These are phyloP conservation scores for Amiota minor DNA, from an alignment of 2,888 invertebrate genomes.

Conservation along the genomic window DNA sequence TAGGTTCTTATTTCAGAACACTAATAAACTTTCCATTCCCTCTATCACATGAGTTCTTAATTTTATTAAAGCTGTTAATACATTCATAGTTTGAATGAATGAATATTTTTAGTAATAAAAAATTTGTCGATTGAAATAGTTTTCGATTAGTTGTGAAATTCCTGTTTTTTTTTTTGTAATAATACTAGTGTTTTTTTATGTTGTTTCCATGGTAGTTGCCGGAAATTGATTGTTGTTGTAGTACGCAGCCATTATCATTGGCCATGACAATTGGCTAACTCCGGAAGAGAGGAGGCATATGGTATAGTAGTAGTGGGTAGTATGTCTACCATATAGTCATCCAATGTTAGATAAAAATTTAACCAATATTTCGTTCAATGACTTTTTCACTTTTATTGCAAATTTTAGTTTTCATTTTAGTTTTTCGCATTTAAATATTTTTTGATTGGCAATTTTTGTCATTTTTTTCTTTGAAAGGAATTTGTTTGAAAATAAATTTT, in stretches of 20 bases:
- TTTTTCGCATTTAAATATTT: background rate
- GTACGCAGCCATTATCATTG: too few relatives aligned
- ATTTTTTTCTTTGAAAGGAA: too few relatives aligned
- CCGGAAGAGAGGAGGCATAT: too few relatives aligned
- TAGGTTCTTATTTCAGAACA: too few relatives aligned
- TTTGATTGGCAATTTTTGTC: constrained; percentile 4
- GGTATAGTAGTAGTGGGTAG: background rate
- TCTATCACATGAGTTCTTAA: too few relatives aligned
- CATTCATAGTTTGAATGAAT: too few relatives aligned
- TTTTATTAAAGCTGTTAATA: too few relatives aligned
- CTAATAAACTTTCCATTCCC: too few relatives aligned
- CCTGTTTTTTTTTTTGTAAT: background rate
- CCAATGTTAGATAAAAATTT: background rate
- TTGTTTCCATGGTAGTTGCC: background rate
- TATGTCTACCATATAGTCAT: background rate
- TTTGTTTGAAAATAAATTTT: too few relatives aligned
- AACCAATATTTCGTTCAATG: background rate
- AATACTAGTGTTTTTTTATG: too few relatives aligned
- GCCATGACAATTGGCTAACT: too few relatives aligned
- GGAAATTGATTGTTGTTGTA: constrained; percentile 9
- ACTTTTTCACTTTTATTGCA: constrained; percentile 1
- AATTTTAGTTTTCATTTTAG: constrained; percentile 11
- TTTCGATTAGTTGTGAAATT: constrained; percentile 9
- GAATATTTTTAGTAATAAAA: background rate
- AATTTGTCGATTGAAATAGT: constrained; percentile 18